Percentiles rank a stretch among this genome's conserved stretches.
Conservation (phyloP, 2,888 invertebrate species). For the Habrosyne pyritoides region DNA sequence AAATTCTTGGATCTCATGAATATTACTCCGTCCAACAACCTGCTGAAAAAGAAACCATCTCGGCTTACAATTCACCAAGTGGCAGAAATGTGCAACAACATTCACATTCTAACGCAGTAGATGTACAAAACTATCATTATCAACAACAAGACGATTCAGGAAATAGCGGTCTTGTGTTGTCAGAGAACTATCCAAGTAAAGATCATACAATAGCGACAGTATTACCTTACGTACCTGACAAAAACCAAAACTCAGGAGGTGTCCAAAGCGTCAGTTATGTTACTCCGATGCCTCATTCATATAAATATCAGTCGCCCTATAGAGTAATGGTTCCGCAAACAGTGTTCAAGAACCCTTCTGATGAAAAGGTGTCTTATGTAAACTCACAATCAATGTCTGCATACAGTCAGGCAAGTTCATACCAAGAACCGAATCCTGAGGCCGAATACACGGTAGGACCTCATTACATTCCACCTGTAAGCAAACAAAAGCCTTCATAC, state of each 20-base stretch:
- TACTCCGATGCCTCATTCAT: constrained; percentile 65
- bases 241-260: constrained; percentile 42
- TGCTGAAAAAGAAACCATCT: constrained; percentile 48
- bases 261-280: constrained; percentile 73
- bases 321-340: constrained; percentile 77
- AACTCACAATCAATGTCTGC: constrained; percentile 66
- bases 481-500: constrained; percentile 59
- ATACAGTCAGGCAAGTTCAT: constrained; percentile 42
- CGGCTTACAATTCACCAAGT: constrained; percentile 47
- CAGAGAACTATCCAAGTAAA: constrained; percentile 84
- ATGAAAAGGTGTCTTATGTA: constrained; percentile 71
- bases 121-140: constrained; percentile 58
- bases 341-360: constrained; percentile 54
- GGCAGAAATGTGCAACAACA: constrained; percentile 46
- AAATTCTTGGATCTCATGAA: constrained; percentile 32
- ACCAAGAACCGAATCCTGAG: constrained; percentile 56
- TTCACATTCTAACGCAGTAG: constrained; percentile 42
- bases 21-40: constrained; percentile 50
- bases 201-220: constrained; percentile 84
- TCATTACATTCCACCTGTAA: constrained; percentile 54
- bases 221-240: constrained; percentile 51
- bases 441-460: constrained; percentile 58
- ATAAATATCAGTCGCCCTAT: constrained; percentile 70
- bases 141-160: constrained; percentile 54
- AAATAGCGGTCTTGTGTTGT: constrained; percentile 60